These are phyloP conservation scores for Meles meles DNA, from an alignment of 2,113 vertebrate genomes.

Conservation along the genomic window DNA sequence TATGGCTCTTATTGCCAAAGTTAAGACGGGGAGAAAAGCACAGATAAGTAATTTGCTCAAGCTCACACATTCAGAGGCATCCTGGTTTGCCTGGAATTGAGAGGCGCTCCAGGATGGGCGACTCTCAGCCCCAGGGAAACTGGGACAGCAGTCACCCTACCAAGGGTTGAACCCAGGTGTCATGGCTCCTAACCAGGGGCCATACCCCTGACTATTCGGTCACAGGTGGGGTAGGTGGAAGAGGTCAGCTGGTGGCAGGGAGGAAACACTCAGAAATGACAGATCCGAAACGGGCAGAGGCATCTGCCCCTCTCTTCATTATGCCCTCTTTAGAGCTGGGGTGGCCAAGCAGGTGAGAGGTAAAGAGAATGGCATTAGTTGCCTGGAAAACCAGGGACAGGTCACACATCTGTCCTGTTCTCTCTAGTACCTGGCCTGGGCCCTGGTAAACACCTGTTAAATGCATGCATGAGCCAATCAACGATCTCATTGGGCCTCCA, in stretches of 20 bases:
- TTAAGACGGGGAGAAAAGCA: neutral
- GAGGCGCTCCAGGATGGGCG: neutral
- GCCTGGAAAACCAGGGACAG: neutral
- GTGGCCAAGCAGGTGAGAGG: neutral
- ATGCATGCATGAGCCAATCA: neutral
- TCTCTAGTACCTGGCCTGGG: neutral
- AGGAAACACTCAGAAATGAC: neutral
- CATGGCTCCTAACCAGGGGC: neutral
- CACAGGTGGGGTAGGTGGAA: neutral
- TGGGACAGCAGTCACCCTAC: neutral
- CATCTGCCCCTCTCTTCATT: neutral
- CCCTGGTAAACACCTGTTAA: neutral
- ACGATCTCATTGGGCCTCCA: neutral
- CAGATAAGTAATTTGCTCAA: neutral
- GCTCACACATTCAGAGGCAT: neutral
- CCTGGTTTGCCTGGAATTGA: neutral
- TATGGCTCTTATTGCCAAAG: neutral
- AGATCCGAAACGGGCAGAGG: neutral
- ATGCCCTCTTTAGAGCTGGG: neutral
- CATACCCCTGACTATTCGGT: neutral
- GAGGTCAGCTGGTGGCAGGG: neutral
- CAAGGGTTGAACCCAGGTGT: neutral
- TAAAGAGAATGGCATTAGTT: neutral
- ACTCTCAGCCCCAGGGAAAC: neutral
- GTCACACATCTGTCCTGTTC: neutral